Evolutionary conservation across 1,140 invertebrate genomes (phyloP).

Genomic region (Drosophila sechellia): DNA sequence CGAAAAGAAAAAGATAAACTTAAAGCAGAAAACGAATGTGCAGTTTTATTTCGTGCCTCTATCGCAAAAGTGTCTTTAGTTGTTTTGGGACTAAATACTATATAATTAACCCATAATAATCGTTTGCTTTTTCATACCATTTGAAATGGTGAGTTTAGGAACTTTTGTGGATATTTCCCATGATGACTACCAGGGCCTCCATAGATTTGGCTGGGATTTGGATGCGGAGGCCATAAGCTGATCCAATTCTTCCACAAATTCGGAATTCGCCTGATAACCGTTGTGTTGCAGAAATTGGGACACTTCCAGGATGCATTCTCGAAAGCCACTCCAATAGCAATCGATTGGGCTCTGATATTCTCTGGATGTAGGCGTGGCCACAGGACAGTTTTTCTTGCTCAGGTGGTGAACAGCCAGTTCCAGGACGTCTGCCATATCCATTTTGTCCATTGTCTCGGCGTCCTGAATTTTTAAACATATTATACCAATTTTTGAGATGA

Average conservation of each 20-base stretch:
- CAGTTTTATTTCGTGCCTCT: not conserved
- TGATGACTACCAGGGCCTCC: constrained; percentile 36
- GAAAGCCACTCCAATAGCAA: constrained; percentile 32
- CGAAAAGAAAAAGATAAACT: constrained; percentile 24
- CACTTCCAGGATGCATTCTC: constrained; percentile 29
- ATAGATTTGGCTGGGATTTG: not conserved
- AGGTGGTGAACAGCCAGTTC: constrained; percentile 94
- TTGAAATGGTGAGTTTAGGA: not conserved
- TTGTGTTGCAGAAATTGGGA: constrained; percentile 11
- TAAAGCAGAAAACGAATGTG: constrained; percentile 10
- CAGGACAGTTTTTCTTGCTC: constrained; percentile 86
- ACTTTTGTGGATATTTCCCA: not conserved
- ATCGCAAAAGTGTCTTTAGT: too few species aligned
- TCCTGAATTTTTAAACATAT: constrained; percentile 81
- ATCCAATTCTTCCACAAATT: constrained; percentile 8
- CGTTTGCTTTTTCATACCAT: not conserved
- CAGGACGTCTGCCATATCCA: constrained; percentile 96
- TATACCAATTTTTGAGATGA: too few species aligned
- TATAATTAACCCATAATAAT: not conserved
- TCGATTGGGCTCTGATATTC: constrained; percentile 3
- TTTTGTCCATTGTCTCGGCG: constrained; percentile 90
- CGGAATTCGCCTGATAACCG: not conserved
- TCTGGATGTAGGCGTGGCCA: not conserved
- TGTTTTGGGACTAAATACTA: not conserved
- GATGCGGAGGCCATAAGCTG: constrained; percentile 5